A percentile compares a stretch with the other conserved stretches of the same genome.
These are phyloP conservation scores for Trichogramma pretiosum DNA, from an alignment of 1,140 invertebrate genomes.

Conservation along the genomic window DNA sequence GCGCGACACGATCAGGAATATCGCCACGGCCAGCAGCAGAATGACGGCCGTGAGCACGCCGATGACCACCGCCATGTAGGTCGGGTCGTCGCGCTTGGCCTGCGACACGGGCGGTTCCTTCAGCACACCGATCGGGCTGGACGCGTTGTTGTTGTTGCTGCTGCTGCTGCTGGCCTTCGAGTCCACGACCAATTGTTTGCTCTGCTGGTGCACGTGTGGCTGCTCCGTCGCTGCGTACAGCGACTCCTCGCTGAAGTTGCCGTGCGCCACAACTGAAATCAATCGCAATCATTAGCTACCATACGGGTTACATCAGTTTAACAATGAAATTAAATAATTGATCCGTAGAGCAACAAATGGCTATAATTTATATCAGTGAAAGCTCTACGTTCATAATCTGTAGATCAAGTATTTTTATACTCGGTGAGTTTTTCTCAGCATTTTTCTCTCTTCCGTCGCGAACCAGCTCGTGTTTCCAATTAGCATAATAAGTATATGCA, in stretches of 20 bases:
- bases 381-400: too few relatives aligned
- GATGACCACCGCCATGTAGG: slow-evolving; percentile 74
- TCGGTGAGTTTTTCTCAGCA: too few relatives aligned
- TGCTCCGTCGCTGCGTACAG: slow-evolving; percentile 35
- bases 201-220: too few relatives aligned
- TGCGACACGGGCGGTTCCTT: slow-evolving; percentile 53
- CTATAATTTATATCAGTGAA: too few relatives aligned
- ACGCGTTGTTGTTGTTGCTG: slow-evolving; percentile 45
- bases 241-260: slow-evolving; percentile 60
- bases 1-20: slow-evolving; percentile 68
- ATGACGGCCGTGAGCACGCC: slow-evolving; percentile 71
- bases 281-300: not conserved
- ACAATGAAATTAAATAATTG: too few relatives aligned
- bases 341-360: too few relatives aligned
- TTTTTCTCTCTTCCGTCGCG: too few relatives aligned
- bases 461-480: too few relatives aligned
- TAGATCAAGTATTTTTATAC: too few relatives aligned
- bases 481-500: too few relatives aligned
- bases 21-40: slow-evolving; percentile 60
- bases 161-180: slow-evolving; percentile 47
- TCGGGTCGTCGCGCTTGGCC: slow-evolving; percentile 61
- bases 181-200: not conserved
- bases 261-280: slow-evolving; percentile 57
- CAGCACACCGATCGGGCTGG: slow-evolving; percentile 31
- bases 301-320: too few relatives aligned